Base-by-base conservation (phyloP, 2,888 invertebrate genomes). In the Tipula confusa region DNA sequence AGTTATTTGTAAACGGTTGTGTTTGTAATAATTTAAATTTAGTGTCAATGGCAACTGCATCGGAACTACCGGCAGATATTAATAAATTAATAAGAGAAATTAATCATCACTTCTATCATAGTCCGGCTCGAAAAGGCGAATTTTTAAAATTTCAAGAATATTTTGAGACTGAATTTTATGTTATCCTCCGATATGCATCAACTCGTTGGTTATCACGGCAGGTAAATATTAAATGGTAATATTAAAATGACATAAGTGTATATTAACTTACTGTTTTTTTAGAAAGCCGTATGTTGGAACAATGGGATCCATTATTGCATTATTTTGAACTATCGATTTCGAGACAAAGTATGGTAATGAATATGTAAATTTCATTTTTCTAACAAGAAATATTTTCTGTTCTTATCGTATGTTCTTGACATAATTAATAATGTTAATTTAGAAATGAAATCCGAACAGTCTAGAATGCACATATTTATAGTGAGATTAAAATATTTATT, bases 61-160 rank as follows among this genome's bases (percentile, higher is more conserved):
- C n/a, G n/a, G n/a, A n/a, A n/a, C n/a, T n/a, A n/a, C n/a, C n/a
- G n/a, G n/a, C n/a, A n/a, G n/a, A n/a, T n/a, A n/a, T n/a, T n/a
- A n/a, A n/a, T n/a, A n/a, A n/a, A n/a, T n/a, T n/a, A n/a, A n/a
- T n/a, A n/a, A n/a, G n/a, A n/a, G n/a, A n/a, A n/a, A n/a, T n/a
- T n/a, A n/a, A n/a, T n/a, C n/a, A n/a, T n/a, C n/a, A 18, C 13
- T 48, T 84, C 48, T 84, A 83, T 24, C 79, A 85, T 28, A 85
- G 85, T 80, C 15, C 85, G 38, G 79, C 4, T 0, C n/a, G 83
- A 24, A 83, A 38, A 84, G 36, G n/a, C 3, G 83, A 85, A 1
- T 84, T 84, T 48, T 9, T 24, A 29, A 64, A 84, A 28, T 85
- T 85, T 80, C 84, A 84, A 84, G 82, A 84, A 83, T 84, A 84